phyloP scores from a whole-genome alignment of 2,888 invertebrate genomes.

The Petrolisthes cinctipes region DNA sequence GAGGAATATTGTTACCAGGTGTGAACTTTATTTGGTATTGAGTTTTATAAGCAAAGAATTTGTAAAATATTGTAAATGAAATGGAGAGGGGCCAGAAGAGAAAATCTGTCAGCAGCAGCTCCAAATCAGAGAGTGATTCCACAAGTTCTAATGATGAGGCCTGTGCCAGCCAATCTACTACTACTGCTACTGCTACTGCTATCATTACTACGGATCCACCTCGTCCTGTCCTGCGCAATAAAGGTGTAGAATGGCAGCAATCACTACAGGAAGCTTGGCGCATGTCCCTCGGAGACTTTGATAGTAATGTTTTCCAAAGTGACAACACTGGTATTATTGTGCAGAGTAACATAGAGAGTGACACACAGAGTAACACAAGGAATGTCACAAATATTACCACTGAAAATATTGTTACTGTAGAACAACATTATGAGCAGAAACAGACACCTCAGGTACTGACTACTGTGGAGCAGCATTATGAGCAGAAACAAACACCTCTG shows the following conservation, averaged over 20 bases:
- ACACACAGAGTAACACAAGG: too few species aligned
- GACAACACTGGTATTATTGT: too few species aligned
- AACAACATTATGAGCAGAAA: too few species aligned
- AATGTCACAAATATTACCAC: too few species aligned
- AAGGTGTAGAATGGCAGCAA: neutral
- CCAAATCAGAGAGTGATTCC: neutral
- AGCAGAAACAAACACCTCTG: too few species aligned
- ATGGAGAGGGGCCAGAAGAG: neutral
- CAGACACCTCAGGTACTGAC: too few species aligned
- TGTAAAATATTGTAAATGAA: neutral
- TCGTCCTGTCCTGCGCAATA: neutral
- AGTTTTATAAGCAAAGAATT: neutral
- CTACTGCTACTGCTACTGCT: neutral
- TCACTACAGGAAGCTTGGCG: constrained; percentile 38
- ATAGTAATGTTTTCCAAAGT: neutral
- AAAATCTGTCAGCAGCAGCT: neutral
- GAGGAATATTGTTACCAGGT: too few species aligned
- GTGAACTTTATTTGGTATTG: neutral
- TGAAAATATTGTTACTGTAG: too few species aligned
- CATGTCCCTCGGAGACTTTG: constrained; percentile 31
- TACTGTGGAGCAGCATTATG: too few species aligned
- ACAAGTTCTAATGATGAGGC: neutral
- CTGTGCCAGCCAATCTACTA: constrained; percentile 3
- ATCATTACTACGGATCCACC: too few species aligned
- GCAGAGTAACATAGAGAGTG: too few species aligned